A percentile compares a stretch with the other conserved stretches of the same genome.
phyloP scores from a whole-genome alignment of 2,888 invertebrate species.

The Nemoura dubitans region DNA sequence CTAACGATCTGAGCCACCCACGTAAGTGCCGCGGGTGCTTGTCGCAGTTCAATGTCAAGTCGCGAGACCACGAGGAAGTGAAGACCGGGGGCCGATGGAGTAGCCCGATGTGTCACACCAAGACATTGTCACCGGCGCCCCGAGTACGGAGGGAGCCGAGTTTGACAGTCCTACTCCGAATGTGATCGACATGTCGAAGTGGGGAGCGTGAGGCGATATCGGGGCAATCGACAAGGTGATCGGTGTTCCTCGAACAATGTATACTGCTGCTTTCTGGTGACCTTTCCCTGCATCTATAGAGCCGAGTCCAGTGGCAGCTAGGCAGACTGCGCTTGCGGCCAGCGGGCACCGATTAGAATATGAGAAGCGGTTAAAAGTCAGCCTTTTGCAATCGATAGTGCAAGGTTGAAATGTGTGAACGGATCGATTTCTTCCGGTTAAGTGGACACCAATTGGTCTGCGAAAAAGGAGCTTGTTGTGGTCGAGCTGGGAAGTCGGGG shows the following conservation, averaged over 20 bases:
- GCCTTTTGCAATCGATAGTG: slow-evolving; percentile 13
- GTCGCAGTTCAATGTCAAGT: background rate
- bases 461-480: background rate
- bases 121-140: no score
- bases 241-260: background rate
- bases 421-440: background rate
- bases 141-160: background rate
- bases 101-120: background rate
- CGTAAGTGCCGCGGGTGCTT: background rate
- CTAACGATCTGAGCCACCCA: background rate
- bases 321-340: background rate
- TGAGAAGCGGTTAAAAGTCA: background rate
- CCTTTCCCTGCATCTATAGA: background rate
- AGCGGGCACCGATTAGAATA: background rate
- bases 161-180: background rate
- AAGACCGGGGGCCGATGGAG: background rate
- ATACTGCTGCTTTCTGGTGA: background rate
- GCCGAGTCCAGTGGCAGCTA: background rate
- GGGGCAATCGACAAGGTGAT: background rate
- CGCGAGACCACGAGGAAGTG: background rate
- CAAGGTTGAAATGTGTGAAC: slow-evolving; percentile 18
- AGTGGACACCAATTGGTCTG: background rate
- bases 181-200: background rate
- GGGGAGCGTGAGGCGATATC: background rate
- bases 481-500: background rate